phyloP scores from a whole-genome alignment of 2,797 vertebrate genomes.

The Gymnothorax javanicus region DNA sequence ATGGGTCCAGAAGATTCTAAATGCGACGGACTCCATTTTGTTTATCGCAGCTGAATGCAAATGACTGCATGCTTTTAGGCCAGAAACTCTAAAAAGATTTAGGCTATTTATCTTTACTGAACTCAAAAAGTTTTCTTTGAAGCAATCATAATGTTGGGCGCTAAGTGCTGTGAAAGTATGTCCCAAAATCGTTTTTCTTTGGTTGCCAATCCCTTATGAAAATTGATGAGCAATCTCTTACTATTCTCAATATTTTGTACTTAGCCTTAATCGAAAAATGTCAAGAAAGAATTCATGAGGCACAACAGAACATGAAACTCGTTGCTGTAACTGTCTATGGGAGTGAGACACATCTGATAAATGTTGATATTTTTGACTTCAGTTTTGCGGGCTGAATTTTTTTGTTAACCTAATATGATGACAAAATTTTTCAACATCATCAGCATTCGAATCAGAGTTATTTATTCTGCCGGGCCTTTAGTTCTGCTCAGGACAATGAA shows the following conservation, averaged over 20 bases:
- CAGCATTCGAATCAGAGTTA: slow-evolving; percentile 39
- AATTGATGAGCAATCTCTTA: neutral
- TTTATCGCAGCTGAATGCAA: slow-evolving; percentile 43
- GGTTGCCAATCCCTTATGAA: neutral
- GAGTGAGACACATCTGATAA: slow-evolving; percentile 46
- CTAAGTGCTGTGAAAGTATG: neutral
- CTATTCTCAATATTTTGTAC: neutral
- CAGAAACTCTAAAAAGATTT: slow-evolving; percentile 22
- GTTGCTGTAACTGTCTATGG: slow-evolving; percentile 22
- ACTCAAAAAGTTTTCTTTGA: slow-evolving; percentile 21
- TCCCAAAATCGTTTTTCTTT: neutral
- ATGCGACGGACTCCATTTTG: slow-evolving; percentile 43
- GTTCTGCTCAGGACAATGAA: slow-evolving; percentile 43
- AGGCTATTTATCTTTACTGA: slow-evolving; percentile 35
- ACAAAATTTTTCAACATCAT: slow-evolving; percentile 28
- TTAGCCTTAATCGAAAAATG: neutral
- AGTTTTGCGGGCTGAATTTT: too few species aligned
- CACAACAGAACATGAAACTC: slow-evolving; percentile 5
- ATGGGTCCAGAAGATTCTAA: slow-evolving; percentile 53
- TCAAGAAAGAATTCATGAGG: neutral
- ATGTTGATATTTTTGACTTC: neutral
- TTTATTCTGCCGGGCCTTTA: slow-evolving; percentile 44
- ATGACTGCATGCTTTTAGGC: slow-evolving; percentile 45
- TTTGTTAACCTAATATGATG: too few species aligned
- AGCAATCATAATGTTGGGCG: neutral